Evolutionary conservation across 2,113 vertebrate genomes (phyloP), one percentile per base, ranked within the genome.

Genomic region (Lycaon pictus): DNA sequence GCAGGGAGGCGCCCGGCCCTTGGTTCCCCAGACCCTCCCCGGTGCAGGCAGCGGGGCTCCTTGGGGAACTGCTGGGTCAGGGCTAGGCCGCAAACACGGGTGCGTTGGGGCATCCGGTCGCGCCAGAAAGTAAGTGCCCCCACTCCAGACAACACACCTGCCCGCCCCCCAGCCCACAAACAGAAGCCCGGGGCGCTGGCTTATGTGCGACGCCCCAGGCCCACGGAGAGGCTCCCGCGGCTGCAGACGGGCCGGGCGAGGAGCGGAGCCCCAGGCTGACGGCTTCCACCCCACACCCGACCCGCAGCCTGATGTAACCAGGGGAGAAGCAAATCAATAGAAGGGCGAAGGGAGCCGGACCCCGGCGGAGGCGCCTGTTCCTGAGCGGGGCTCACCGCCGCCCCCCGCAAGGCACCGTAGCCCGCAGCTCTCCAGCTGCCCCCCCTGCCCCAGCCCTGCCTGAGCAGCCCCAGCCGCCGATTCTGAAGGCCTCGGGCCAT

Each of bases 301-400:
- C 43, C 43, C 43, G 7, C 43, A 7, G 43, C 43, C 43, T 43
- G 43, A 43, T 6, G 43, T 2, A 53, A 76, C 32, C 11, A 13
- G 19, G 7, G 2, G 23, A 15, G 5, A 5, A 7, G 55, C 5
- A 72, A n/a, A 10, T n/a, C 11, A 6, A 23, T 17, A 32, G 65
- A 11, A 7, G 7, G 15, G 17, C 2, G 37, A 35, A 67, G 29
- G 20, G 69, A 32, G 17, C 77, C 27, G 4, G 0, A 19, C 0
- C 3, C 55, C 48, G 0, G 6, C 0, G 53, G 23, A 53, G 35
- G 23, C 7, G 25, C 48, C 43, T 11, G 2, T 15, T 32, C 43
- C 56, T 19, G 7, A 0, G 2, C 1, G n/a, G 43, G 51, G 69
- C 6, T 22, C 89, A 7, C 1, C 43, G 43, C 43, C 43, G 43